phyloP scores from a whole-genome alignment of 2,888 invertebrate species.

The Lycaena phlaeas region DNA sequence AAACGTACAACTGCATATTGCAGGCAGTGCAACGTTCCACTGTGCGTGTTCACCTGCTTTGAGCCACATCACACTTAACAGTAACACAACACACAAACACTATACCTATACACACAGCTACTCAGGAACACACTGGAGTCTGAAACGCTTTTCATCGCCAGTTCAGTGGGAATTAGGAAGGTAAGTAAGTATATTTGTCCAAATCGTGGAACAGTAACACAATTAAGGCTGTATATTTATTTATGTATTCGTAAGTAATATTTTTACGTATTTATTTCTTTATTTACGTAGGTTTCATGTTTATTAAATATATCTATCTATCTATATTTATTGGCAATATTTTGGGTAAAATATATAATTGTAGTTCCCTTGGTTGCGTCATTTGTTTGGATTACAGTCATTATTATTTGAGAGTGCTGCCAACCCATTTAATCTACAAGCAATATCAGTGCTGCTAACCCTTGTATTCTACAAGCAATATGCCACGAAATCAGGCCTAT shows the following conservation, averaged over 20 bases:
- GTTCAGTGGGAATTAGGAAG: constrained; percentile 12
- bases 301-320: constrained; percentile 4
- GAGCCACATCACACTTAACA: constrained; percentile 11
- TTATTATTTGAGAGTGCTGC: too few species aligned
- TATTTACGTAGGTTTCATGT: constrained; percentile 9
- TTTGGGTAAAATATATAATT: constrained; percentile 10
- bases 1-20: constrained; percentile 16
- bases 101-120: constrained; percentile 10
- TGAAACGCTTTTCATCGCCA: constrained; percentile 10
- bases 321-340: constrained; percentile 8
- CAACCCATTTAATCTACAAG: too few species aligned
- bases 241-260: too few species aligned
- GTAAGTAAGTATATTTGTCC: constrained; percentile 12
- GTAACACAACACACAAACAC: constrained; percentile 8
- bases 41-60: constrained; percentile 17
- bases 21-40: constrained; percentile 13
- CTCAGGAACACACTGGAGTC: constrained; percentile 9
- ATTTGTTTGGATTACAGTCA: constrained; percentile 9
- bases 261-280: constrained; percentile 10
- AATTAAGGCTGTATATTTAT: constrained; percentile 10
- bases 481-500: constrained; percentile 8
- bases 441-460: constrained; percentile 6
- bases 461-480: constrained; percentile 9
- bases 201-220: constrained; percentile 11
- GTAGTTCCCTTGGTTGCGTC: constrained; percentile 7